Evolutionary conservation across 1,140 invertebrate genomes (phyloP).

Genomic region (Mamestra configurata): DNA sequence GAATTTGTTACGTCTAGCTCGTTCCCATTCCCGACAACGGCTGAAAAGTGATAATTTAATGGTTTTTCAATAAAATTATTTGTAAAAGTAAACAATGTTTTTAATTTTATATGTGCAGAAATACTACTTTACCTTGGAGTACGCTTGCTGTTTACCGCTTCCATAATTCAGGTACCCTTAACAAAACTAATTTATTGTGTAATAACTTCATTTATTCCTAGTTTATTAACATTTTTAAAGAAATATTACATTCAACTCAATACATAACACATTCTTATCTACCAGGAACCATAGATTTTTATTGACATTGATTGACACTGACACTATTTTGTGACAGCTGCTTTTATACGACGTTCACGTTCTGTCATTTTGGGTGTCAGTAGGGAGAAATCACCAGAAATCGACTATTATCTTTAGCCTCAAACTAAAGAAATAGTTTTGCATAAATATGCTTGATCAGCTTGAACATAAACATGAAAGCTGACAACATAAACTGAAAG

Average conservation of each 20-base stretch:
- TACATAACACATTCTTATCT: neutral
- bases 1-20: constrained; percentile 79
- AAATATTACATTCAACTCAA: neutral
- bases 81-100: constrained; percentile 17
- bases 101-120: neutral
- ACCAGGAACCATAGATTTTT: neutral
- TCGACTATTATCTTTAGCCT: too few relatives aligned
- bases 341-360: too few relatives aligned
- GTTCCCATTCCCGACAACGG: constrained; percentile 81
- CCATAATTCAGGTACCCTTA: constrained; percentile 12
- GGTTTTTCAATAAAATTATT: neutral
- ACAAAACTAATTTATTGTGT: neutral
- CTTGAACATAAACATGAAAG: too few relatives aligned
- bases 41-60: constrained; percentile 63
- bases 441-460: too few relatives aligned
- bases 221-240: neutral
- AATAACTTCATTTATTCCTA: neutral
- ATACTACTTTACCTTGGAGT: constrained; percentile 67
- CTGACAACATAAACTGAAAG: too few relatives aligned
- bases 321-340: too few relatives aligned
- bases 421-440: too few relatives aligned
- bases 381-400: too few relatives aligned
- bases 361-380: too few relatives aligned
- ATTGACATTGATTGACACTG: neutral
- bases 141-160: constrained; percentile 56